phyloP scores from a whole-genome alignment of 2,888 invertebrate genomes.

The Mycalesis mineus region DNA sequence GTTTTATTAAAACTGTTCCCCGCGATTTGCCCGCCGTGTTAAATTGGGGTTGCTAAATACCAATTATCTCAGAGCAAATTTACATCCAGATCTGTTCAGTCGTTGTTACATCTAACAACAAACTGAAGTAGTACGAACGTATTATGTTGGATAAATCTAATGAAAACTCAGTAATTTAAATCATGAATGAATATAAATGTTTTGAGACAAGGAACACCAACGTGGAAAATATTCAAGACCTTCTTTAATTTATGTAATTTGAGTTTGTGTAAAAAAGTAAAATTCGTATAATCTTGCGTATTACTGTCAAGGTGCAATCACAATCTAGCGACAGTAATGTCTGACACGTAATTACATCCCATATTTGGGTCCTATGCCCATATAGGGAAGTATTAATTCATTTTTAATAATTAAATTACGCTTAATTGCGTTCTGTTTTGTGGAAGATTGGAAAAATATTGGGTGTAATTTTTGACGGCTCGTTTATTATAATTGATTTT shows the following conservation, averaged over 20 bases:
- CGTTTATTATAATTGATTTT: slow-evolving; percentile 2
- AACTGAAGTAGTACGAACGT: too few species aligned
- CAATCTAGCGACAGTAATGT: slow-evolving; percentile 7
- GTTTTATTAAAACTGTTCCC: too few species aligned
- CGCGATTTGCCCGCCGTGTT: too few species aligned
- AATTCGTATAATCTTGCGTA: neutral
- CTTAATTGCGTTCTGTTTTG: neutral
- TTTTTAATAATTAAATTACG: neutral
- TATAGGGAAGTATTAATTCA: neutral
- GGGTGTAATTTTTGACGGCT: slow-evolving; percentile 9
- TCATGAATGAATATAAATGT: neutral
- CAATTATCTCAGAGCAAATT: too few species aligned
- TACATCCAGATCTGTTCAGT: too few species aligned
- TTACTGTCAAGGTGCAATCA: neutral
- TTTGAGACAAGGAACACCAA: neutral
- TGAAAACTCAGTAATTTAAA: too few species aligned
- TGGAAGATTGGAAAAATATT: slow-evolving; percentile 2
- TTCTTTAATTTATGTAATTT: neutral
- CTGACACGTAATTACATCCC: slow-evolving; percentile 1
- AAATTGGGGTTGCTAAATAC: too few species aligned
- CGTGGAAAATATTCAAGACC: neutral
- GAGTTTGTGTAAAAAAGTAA: neutral
- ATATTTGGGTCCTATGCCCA: neutral
- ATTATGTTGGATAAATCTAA: too few species aligned
- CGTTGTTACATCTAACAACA: too few species aligned